Percentiles rank a stretch among this genome's conserved stretches.
Evolutionary conservation across 2,797 vertebrate genomes (phyloP).

Genomic region (Spinus pinus): DNA sequence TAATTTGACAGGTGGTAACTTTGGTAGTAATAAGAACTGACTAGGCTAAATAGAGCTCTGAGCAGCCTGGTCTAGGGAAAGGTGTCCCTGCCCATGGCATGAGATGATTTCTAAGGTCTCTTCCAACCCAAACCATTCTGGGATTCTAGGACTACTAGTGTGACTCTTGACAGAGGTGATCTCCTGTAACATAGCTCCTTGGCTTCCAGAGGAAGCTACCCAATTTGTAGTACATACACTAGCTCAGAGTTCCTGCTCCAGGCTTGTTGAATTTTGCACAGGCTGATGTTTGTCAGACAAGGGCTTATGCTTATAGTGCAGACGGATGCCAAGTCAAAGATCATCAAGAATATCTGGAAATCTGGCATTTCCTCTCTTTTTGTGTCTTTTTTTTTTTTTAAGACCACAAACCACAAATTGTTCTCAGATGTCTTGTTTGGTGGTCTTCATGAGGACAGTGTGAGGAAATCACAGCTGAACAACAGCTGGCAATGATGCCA

Average conservation of each 20-base stretch:
- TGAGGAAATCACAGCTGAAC: constrained; percentile 22
- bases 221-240: neutral
- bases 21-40: neutral
- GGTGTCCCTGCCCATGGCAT: neutral
- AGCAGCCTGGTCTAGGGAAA: neutral
- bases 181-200: neutral
- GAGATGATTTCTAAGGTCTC: neutral
- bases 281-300: neutral
- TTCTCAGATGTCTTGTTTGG: constrained; percentile 29
- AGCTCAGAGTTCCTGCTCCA: neutral
- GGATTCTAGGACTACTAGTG: neutral
- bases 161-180: neutral
- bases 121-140: neutral
- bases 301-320: neutral
- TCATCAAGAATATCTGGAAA: neutral
- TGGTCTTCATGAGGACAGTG: neutral
- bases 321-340: neutral
- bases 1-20: neutral
- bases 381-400: neutral
- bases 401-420: neutral
- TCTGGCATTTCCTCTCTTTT: neutral
- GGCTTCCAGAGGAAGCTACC: neutral
- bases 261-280: neutral
- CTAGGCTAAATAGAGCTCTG: neutral
- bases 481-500: neutral